Evolutionary conservation across 1,140 invertebrate species (phyloP), one percentile per base, ranked within the genome.

Genomic region (Leucophenga varia): DNA sequence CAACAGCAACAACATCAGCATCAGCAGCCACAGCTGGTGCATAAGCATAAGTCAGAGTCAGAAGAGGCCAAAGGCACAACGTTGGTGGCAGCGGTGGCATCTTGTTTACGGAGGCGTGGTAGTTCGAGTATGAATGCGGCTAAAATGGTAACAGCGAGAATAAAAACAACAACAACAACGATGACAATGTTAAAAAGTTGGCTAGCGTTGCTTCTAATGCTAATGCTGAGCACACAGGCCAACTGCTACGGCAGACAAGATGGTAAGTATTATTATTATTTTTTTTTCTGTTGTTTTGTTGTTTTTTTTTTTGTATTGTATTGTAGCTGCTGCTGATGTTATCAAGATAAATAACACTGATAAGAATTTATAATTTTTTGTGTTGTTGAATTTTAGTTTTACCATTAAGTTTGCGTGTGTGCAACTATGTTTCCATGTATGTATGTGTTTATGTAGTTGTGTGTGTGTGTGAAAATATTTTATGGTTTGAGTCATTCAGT

Each of bases 341-440:
- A 25, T 25, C 10, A 10, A 25, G 56, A 63, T 67, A 67, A 59
- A 59, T 67, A 67, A 56, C 64, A 63, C 43, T 67, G 63, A 67
- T 67, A 67, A 54, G 63, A 67, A 67, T 67, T 67, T 67, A 67
- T 67, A 67, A 67, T 67, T 67, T 63, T 50, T 41, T 52, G n/a
- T n/a, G n/a, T n/a, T n/a, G n/a, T n/a, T n/a, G n/a, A n/a, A n/a
- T n/a, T n/a, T n/a, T n/a, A n/a, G n/a, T n/a, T n/a, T n/a, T n/a
- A n/a, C n/a, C n/a, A n/a, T n/a, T n/a, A n/a, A n/a, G n/a, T n/a
- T n/a, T n/a, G n/a, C n/a, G n/a, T n/a, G n/a, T n/a, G n/a, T n/a
- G n/a, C n/a, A n/a, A n/a, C n/a, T n/a, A n/a, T n/a, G n/a, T n/a
- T n/a, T n/a, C n/a, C n/a, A n/a, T n/a, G n/a, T n/a, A n/a, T n/a